Evolutionary conservation across 2,888 invertebrate species (phyloP), one percentile per base, ranked within the genome.

Genomic region (Parochlus steinenii): DNA sequence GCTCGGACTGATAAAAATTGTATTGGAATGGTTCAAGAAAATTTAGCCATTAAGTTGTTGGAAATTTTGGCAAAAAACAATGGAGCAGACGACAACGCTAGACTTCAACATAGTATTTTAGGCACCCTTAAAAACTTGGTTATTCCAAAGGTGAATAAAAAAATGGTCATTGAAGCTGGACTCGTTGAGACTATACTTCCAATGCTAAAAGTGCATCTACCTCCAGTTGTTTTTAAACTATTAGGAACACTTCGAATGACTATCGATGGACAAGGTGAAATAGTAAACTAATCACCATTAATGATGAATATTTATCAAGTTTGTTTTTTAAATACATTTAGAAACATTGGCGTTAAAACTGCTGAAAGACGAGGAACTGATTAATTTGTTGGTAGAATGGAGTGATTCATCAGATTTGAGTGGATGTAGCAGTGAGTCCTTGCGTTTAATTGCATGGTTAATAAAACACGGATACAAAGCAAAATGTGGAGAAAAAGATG

Each of bases 1-100:
- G 89, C 89, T 1, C 64, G 89, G 27, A 78, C 78, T 44, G 89
- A 90, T 51, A 69, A 70, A 25, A 80, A 87, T 53, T 89, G 90
- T 52, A 69, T 73, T 31, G 69, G 76, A 41, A 80, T 90, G 75
- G 85, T 86, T 47, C 65, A 75, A 35, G 69, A 74, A 45, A 76
- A 78, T 19, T 71, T 86, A 31, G 77, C 77, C 50, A 72, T 74
- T 47, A 77, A 76, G 48, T 53, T 77, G 39, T 62, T 77, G 28
- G 62, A 56, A 41, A 58, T 67, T 26, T 47, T 68, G 37, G 54
- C 61, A 25, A 63, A 65, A 41, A 67, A 70, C 45, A 69, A 69
- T 48, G 62, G 63, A n/a, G 62, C 62, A 15, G 67, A 68, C 39
- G 64, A 65, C 39, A 70, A 73, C 50, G 67, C 74, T 33, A 63